Conservation (phyloP, 2,888 invertebrate genomes). For the Idaea aversata region DNA sequence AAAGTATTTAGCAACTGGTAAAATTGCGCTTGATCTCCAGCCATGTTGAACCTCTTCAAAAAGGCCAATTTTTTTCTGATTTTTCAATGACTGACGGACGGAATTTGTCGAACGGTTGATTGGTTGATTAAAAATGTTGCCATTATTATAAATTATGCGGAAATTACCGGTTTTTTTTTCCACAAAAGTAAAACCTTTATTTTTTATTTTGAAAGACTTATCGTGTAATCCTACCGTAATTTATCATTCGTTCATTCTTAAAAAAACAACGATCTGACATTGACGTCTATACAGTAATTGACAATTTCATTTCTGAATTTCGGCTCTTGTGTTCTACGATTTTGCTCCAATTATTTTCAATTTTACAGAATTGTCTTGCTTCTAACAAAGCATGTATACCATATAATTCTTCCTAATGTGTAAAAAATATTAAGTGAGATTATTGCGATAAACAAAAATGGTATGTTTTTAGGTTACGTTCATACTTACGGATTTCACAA, state of each 20-base stretch:
- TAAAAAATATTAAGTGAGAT: constrained; percentile 5
- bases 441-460: not conserved
- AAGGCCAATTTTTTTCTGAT: constrained; percentile 63
- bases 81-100: constrained; percentile 31
- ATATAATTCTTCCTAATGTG: not conserved
- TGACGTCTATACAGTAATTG: not conserved
- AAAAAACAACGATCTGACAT: not conserved
- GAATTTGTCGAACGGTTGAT: constrained; percentile 41
- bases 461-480: not conserved
- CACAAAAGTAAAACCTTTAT: not conserved
- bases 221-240: not conserved
- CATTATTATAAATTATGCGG: constrained; percentile 35
- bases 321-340: not conserved
- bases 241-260: not conserved
- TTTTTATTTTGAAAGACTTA: not conserved
- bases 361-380: not conserved
- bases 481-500: constrained; percentile 8
- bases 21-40: constrained; percentile 89
- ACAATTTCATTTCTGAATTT: not conserved
- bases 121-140: constrained; percentile 49
- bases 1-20: constrained; percentile 91
- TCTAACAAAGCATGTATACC: not conserved
- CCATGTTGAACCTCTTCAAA: constrained; percentile 78
- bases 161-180: constrained; percentile 19
- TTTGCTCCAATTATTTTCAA: not conserved